Base-by-base conservation (phyloP, 2,888 invertebrate species). In the Brassicogethes aeneus region DNA sequence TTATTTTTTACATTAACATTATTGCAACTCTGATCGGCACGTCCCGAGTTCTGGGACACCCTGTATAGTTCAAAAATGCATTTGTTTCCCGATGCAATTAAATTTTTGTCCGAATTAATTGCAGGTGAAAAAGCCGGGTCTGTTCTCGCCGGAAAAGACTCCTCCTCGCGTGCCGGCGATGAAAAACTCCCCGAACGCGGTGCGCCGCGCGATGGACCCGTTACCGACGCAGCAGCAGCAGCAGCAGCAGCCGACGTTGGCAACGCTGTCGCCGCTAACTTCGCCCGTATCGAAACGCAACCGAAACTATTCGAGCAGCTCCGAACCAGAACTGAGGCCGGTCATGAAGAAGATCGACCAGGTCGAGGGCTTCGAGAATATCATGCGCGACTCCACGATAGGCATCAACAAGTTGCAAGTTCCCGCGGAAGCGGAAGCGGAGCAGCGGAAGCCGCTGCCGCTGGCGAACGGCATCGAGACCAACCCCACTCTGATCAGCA, bases 401-500 rank as follows among this genome's bases (percentile, higher is more conserved):
- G 67, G 65, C 3, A 12, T 12, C 32, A 3, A 5, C 8, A 7
- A 29, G 40, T 32, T 42, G 38, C 12, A 37, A 7, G 14, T 10
- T 7, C 8, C 5, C 7, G 8, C 15, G 10, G 33, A 15, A 7
- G 32, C 40, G 2, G 29, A 36, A 13, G 32, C 36, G 8, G 36
- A 17, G 7, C 34, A 10, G 44, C 7, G 37, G 15, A 17, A 8
- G 5, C 15, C 52, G 2, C 52, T 53, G 13, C 59, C 73, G 34
- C 47, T 66, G 8, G 65, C 79, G 0, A 82, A 83, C 53, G 81
- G 81, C 3, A 78, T 82, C 8, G 83, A 83, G 64, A 82, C 82
- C 0, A 81, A 83, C 55, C 82, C 83, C 0, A 79, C 77, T 3
- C 53, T 82, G 53, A 83, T 83, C 16, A 80, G 82, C n/a, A 80